phyloP scores from a whole-genome alignment of 2,113 vertebrate genomes.

The Crotophaga sulcirostris region DNA sequence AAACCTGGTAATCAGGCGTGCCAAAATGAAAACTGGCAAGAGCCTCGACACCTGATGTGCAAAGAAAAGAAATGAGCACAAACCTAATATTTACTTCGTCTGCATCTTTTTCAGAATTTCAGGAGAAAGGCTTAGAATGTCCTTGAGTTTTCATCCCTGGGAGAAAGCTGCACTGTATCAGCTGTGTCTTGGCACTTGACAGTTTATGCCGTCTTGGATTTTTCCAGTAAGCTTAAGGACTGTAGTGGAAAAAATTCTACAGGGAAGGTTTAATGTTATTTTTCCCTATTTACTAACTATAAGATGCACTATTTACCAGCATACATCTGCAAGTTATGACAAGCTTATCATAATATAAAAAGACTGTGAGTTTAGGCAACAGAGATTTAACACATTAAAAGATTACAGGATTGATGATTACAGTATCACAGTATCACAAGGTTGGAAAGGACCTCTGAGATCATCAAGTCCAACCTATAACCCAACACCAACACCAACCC shows the following conservation, averaged over 20 bases:
- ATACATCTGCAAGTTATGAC: constrained; percentile 21
- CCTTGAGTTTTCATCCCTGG: background rate
- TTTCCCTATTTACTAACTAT: background rate
- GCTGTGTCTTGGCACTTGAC: background rate
- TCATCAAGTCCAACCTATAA: too few relatives aligned
- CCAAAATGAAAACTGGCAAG: constrained; percentile 44
- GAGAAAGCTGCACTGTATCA: background rate
- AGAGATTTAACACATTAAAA: constrained; percentile 18
- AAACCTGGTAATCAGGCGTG: constrained; percentile 10
- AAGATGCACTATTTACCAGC: constrained; percentile 21
- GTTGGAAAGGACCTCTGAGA: too few relatives aligned
- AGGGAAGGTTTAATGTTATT: background rate
- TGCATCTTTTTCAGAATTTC: background rate
- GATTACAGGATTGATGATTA: too few relatives aligned
- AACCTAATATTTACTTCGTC: constrained; percentile 23
- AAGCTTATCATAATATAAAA: background rate
- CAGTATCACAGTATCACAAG: too few relatives aligned
- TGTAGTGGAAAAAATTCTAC: background rate
- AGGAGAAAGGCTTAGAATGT: background rate
- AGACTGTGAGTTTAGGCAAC: background rate
- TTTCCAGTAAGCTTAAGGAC: background rate
- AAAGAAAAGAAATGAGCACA: constrained; percentile 26
- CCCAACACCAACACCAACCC: too few relatives aligned
- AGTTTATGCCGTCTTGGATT: constrained; percentile 1
- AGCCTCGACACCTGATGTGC: constrained; percentile 10